Base-by-base conservation (phyloP, 2,797 vertebrate genomes). In the Pogonophryne albipinna region DNA sequence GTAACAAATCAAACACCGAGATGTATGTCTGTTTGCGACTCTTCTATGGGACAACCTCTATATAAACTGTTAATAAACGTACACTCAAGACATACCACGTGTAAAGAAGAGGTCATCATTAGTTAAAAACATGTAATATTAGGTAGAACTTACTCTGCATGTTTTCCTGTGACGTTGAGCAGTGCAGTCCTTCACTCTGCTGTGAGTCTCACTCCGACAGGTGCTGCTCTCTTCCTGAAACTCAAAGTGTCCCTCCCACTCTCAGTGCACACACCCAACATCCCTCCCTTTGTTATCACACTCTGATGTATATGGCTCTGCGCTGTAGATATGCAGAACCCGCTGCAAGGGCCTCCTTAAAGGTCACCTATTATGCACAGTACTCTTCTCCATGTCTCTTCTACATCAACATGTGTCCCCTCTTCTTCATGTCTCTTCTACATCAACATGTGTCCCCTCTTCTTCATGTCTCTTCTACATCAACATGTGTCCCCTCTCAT, bases 111-210 rank as follows among this genome's bases (percentile, higher is more conserved):
- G 9, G 9, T n/a, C 2, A 16, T 16, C 11, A 14, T 12, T 3
- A 2, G 7, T 27, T 11, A 49, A 17, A 14, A 58, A 15, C 10
- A 11, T 4, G 5, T 1, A 13, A 49, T 2, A 45, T 45, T 20
- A 52, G 64, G 2, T 5, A 2, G 4, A 38, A 91, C 92, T 92
- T 61, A 94, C 93, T 86, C 84, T 90, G 87, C 88, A 94, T 94
- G 82, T 75, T 85, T 20, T n/a, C 15, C 44, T 72, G 68, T 64
- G 78, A 46, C 20, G 4, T 74, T 45, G 38, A 73, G 17, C 61
- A 0, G 49, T 7, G 9, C 3, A 0, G 42, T 71, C 41, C 72
- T 75, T 71, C 41, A 17, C 79, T 83, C 51, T 70, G 57, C 50
- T 62, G 1, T 80, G 79, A 80, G 17, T 72, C 49, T 47, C 34